Evolutionary conservation across 2,113 vertebrate genomes (phyloP), one percentile per base, ranked within the genome.

Genomic region (Anser brachyrhynchus): DNA sequence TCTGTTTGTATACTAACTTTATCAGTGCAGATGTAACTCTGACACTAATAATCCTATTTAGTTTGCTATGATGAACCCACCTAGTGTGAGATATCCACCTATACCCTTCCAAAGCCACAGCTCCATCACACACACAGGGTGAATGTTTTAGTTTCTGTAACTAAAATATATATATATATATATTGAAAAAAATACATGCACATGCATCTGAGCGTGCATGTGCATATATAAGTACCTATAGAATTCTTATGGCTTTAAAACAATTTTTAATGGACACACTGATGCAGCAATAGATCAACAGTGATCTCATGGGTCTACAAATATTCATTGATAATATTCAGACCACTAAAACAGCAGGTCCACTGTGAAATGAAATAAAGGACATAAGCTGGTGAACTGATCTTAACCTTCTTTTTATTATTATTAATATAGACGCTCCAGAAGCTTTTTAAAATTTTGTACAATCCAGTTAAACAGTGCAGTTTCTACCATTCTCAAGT

Each of bases 21-120:
- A 7, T 33, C 55, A 57, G 25, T 29, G 21, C n/a, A 79, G 35
- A 71, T 70, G 52, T 8, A 58, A 52, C 22, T 39, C 6, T 39
- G 35, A 65, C 21, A 43, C 19, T 23, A 33, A 3, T 39, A 74
- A 77, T 8, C 10, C 33, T 35, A 10, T 21, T 6, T 21, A 74
- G 37, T 10, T 59, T 65, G 33, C 59, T 71, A 5, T 28, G 54
- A 83, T 0, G 3, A 75, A 41, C 5, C 19, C 7, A 59, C 26
- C 33, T 39, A 55, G 23, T 22, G 41, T 20, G 26, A 66, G 15
- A 33, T 51, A 49, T 1, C 10, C 33, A 35, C 41, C 4, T 37
- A 22, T 8, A 29, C 10, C 6, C 29, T 69, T 33, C 26, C 0
- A 3, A 33, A 58, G 2, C 11, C 9, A 5, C 9, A 46, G 6